Conservation (phyloP, 2,113 vertebrate species). For the Actenoides hombroni region DNA sequence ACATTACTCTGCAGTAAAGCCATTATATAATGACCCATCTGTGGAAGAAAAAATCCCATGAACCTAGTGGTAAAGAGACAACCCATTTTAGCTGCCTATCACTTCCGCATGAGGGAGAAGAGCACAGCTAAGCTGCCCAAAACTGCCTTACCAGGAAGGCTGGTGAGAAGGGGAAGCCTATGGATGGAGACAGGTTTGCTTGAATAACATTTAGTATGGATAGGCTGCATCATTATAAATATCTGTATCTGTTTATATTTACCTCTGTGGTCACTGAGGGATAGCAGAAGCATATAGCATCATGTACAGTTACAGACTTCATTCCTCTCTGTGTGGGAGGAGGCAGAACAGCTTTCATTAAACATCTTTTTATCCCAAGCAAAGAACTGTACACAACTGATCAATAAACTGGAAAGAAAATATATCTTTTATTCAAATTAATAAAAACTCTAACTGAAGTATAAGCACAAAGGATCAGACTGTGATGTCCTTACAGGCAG, state of each 20-base stretch:
- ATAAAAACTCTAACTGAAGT: background rate
- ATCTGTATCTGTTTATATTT: background rate
- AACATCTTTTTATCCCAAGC: background rate
- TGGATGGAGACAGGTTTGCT: background rate
- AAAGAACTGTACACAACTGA: background rate
- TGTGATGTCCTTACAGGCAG: background rate
- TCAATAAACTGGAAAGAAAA: background rate
- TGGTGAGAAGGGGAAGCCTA: background rate
- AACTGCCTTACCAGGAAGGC: background rate
- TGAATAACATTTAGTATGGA: background rate
- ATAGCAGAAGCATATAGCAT: background rate
- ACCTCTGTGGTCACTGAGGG: background rate
- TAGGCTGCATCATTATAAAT: background rate
- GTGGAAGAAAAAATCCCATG: background rate
- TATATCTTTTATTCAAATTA: background rate
- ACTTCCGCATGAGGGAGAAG: background rate
- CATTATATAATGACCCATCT: background rate
- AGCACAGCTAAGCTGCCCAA: background rate
- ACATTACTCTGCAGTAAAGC: background rate
- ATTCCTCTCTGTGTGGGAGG: background rate
- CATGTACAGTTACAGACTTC: background rate
- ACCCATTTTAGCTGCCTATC: background rate
- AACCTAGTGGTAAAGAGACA: background rate
- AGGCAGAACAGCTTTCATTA: background rate
- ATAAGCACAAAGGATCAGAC: background rate